phyloP scores from a whole-genome alignment of 2,797 vertebrate genomes.

The Cossypha heuglini region DNA sequence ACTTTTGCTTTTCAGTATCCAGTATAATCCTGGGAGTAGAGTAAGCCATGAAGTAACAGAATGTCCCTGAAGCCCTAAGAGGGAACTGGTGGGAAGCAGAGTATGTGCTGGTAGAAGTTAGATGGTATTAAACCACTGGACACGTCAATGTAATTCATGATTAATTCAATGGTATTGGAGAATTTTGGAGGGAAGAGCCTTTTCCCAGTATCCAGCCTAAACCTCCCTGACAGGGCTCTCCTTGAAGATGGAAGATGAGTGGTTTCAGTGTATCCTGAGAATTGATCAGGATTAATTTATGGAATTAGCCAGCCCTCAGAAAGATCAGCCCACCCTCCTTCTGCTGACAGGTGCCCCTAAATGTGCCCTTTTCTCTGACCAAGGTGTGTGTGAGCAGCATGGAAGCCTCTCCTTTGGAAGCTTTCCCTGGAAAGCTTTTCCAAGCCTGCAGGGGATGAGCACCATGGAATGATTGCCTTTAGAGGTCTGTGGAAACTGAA shows the following conservation, averaged over 20 bases:
- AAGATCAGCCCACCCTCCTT: not conserved
- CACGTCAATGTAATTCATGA: not conserved
- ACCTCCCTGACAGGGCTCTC: not conserved
- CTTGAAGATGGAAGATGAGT: not conserved
- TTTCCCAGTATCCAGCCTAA: not conserved
- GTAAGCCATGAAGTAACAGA: not conserved
- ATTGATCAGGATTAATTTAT: not conserved
- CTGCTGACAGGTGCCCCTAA: not conserved
- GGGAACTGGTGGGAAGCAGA: not conserved
- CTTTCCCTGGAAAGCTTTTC: not conserved
- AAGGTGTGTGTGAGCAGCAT: not conserved
- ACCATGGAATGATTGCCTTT: not conserved
- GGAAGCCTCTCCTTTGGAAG: not conserved
- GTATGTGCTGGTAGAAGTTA: not conserved
- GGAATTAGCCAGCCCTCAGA: not conserved
- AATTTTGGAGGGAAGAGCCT: not conserved
- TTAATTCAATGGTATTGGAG: not conserved
- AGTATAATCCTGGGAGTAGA: not conserved
- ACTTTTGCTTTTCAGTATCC: conserved; percentile 26
- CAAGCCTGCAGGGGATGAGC: not conserved
- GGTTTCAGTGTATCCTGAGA: not conserved
- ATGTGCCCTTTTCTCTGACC: not conserved
- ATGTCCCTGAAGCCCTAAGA: not conserved
- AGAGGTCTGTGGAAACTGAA: not conserved
- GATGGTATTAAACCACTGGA: not conserved